phyloP scores from a whole-genome alignment of 2,113 vertebrate species.

The Oxygymnocypris stewartii region DNA sequence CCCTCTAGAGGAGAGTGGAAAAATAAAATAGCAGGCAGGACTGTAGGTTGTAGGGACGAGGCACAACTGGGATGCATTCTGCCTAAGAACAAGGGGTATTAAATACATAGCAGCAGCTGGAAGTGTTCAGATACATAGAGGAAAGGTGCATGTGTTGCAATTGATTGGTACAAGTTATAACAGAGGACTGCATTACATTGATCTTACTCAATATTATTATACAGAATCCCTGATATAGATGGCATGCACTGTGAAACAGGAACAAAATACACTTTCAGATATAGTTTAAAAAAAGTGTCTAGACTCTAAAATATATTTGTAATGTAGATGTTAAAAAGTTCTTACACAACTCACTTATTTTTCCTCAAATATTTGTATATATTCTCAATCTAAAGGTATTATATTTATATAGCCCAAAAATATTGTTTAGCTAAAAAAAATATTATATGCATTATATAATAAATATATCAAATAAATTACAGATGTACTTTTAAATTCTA shows the following conservation, averaged over 20 bases:
- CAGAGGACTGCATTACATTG: not conserved
- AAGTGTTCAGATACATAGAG: conserved; percentile 66
- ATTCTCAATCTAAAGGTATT: not conserved
- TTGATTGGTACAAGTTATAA: conserved; percentile 3
- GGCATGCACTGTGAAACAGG: not conserved
- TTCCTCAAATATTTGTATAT: not conserved
- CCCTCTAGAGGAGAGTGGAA: conserved; percentile 70
- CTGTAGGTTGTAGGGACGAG: conserved; percentile 35
- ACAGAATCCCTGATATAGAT: not conserved
- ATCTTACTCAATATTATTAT: not conserved
- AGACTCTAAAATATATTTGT: not conserved
- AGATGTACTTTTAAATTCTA: not conserved
- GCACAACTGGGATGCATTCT: conserved; percentile 69
- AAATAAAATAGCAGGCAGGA: conserved; percentile 56
- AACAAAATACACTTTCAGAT: too few species aligned
- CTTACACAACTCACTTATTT: not conserved
- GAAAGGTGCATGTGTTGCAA: conserved; percentile 16
- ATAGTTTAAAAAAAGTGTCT: too few species aligned
- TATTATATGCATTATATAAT: too few species aligned
- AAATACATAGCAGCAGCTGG: conserved; percentile 71
- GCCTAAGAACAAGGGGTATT: conserved; percentile 66
- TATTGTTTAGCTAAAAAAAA: not conserved
- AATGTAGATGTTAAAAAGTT: not conserved
- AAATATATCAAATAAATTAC: too few species aligned
- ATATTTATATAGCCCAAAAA: not conserved